Percentiles rank a stretch among this genome's conserved stretches.
phyloP scores from a whole-genome alignment of 2,888 invertebrate genomes.

The Meiosimyza decipiens region DNA sequence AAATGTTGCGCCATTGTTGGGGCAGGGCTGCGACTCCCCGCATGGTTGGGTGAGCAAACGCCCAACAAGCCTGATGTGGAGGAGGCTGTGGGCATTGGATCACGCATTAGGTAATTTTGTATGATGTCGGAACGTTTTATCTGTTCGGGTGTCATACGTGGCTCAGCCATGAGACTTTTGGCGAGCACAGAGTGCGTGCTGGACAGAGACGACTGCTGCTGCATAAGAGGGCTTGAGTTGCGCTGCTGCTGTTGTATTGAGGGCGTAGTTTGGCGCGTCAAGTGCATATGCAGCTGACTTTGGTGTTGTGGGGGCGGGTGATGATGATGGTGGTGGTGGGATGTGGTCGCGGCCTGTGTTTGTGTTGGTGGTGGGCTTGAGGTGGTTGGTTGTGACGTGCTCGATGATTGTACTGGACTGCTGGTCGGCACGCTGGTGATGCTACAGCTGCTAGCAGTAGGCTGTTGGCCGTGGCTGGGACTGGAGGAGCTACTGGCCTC shows the following conservation, averaged over 20 bases:
- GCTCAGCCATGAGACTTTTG: conserved; percentile 91
- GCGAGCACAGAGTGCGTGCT: conserved; percentile 91
- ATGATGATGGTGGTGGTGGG: conserved; percentile 29
- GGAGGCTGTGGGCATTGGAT: conserved; percentile 58
- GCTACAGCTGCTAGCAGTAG: conserved; percentile 40
- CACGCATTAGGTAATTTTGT: conserved; percentile 90
- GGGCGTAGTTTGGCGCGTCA: conserved; percentile 68
- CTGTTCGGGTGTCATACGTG: conserved; percentile 92
- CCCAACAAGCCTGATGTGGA: conserved; percentile 47
- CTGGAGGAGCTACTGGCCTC: conserved; percentile 75
- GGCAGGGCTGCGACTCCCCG: conserved; percentile 56
- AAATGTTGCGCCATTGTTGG: conserved; percentile 42
- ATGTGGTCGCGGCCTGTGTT: conserved; percentile 3
- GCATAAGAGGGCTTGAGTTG: conserved; percentile 41
- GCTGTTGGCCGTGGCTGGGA: conserved; percentile 75
- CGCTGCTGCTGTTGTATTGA: conserved; percentile 56
- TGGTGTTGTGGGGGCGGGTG: conserved; percentile 56
- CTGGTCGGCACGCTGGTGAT: conserved; percentile 47
- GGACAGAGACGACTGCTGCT: conserved; percentile 73
- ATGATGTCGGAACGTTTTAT: conserved; percentile 92
- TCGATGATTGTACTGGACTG: conserved; percentile 47
- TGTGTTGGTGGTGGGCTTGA: conserved; percentile 46
- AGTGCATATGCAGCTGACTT: conserved; percentile 69
- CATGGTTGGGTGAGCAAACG: conserved; percentile 50
- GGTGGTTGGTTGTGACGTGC: conserved; percentile 36